A percentile compares a stretch with the other conserved stretches of the same genome.
These are phyloP conservation scores for Microcaecilia unicolor DNA, from an alignment of 2,797 vertebrate species.

Conservation along the genomic window DNA sequence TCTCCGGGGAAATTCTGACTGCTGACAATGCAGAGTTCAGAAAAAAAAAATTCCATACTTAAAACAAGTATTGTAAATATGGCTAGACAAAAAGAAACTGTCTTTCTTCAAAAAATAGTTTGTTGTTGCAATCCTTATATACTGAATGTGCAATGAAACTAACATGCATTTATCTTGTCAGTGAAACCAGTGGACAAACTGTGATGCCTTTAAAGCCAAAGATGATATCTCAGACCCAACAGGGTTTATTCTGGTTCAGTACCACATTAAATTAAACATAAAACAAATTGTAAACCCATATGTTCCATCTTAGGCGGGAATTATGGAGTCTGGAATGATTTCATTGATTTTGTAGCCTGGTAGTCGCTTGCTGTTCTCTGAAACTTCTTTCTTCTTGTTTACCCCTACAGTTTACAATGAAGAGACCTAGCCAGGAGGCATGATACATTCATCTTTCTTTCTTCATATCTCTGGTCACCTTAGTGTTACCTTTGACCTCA, in stretches of 20 bases:
- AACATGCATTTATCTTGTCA: too few relatives aligned
- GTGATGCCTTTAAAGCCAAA: slow-evolving; percentile 14
- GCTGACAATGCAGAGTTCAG: background rate
- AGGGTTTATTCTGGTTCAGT: too few relatives aligned
- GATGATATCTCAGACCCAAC: background rate
- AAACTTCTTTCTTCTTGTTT: slow-evolving; percentile 8
- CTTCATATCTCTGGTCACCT: slow-evolving; percentile 8
- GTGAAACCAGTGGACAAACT: background rate
- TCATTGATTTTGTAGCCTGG: background rate
- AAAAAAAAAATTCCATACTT: background rate
- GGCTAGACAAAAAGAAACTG: background rate
- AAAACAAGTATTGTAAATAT: slow-evolving; percentile 1
- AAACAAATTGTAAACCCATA: background rate
- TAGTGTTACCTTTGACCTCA: slow-evolving; percentile 13
- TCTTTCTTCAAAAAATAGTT: background rate
- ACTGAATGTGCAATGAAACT: too few relatives aligned
- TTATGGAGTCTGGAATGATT: background rate
- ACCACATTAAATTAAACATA: slow-evolving; percentile 2
- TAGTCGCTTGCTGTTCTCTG: background rate
- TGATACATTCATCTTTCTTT: slow-evolving; percentile 10
- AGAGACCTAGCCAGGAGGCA: slow-evolving; percentile 9
- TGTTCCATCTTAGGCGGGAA: background rate
- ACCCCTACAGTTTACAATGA: background rate
- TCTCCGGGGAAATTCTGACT: background rate
- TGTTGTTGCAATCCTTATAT: background rate